phyloP scores from a whole-genome alignment of 2,113 vertebrate genomes.

The Eptesicus fuscus region DNA sequence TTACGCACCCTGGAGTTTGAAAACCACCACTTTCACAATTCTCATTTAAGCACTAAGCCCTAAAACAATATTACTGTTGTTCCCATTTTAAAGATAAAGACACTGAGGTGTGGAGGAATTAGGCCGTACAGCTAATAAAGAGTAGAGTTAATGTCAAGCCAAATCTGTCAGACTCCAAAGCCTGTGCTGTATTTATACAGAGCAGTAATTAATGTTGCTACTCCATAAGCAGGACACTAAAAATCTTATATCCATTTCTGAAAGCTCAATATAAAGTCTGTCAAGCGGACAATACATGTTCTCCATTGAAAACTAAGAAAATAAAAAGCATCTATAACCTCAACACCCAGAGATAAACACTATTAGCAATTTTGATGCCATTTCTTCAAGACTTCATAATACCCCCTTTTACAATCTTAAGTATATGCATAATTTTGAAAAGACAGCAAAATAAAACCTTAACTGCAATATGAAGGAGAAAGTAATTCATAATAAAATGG shows the following conservation, averaged over 20 bases:
- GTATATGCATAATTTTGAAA: background rate
- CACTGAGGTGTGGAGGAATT: background rate
- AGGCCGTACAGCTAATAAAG: background rate
- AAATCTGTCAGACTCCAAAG: background rate
- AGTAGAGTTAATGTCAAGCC: background rate
- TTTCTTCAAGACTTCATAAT: background rate
- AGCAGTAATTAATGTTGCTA: background rate
- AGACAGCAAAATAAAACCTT: background rate
- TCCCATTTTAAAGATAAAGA: background rate
- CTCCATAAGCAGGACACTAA: background rate
- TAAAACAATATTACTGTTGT: background rate
- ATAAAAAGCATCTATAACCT: background rate
- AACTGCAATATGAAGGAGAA: background rate
- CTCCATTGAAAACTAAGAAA: background rate
- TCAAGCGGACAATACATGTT: background rate
- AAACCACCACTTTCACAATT: background rate
- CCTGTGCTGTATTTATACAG: background rate
- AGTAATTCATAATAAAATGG: background rate
- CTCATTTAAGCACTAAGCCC: background rate
- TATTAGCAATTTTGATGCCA: background rate
- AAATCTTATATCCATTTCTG: background rate
- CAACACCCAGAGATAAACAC: background rate
- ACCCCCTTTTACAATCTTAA: background rate
- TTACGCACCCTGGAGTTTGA: background rate
- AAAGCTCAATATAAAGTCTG: background rate